Evolutionary conservation across 1,140 invertebrate species (phyloP).

Genomic region (Vanessa tameamea): DNA sequence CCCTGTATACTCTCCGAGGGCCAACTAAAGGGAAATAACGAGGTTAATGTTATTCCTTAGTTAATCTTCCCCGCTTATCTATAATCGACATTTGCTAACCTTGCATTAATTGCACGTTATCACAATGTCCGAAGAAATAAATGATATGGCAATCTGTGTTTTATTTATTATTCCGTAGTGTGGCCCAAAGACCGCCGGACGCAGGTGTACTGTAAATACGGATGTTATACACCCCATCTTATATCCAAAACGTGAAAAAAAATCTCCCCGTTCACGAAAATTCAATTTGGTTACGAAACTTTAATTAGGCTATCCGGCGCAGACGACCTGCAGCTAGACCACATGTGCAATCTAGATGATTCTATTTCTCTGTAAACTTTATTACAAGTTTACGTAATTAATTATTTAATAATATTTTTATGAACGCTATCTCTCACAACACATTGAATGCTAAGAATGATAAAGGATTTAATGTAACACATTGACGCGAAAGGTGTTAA

Average conservation of each 20-base stretch:
- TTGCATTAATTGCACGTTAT: slow-evolving; percentile 28
- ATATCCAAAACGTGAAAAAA: slow-evolving; percentile 57
- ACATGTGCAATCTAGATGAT: neutral
- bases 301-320: slow-evolving; percentile 21
- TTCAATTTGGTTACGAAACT: slow-evolving; percentile 31
- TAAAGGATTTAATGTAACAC: no score
- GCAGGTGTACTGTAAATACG: slow-evolving; percentile 65
- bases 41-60: slow-evolving; percentile 6
- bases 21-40: slow-evolving; percentile 1
- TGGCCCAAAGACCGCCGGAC: slow-evolving; percentile 59
- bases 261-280: slow-evolving; percentile 45
- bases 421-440: no score
- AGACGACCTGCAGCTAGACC: neutral
- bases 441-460: no score
- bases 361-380: no score
- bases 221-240: slow-evolving; percentile 60
- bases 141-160: slow-evolving; percentile 59
- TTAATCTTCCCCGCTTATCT: slow-evolving; percentile 5
- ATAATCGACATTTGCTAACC: slow-evolving; percentile 23
- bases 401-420: no score
- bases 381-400: no score
- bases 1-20: neutral
- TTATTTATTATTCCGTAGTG: slow-evolving; percentile 64
- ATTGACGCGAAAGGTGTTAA: no score
- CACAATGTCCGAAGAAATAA: slow-evolving; percentile 42